These are phyloP conservation scores for Hecatera dysodea DNA, from an alignment of 2,888 invertebrate genomes.

Conservation along the genomic window DNA sequence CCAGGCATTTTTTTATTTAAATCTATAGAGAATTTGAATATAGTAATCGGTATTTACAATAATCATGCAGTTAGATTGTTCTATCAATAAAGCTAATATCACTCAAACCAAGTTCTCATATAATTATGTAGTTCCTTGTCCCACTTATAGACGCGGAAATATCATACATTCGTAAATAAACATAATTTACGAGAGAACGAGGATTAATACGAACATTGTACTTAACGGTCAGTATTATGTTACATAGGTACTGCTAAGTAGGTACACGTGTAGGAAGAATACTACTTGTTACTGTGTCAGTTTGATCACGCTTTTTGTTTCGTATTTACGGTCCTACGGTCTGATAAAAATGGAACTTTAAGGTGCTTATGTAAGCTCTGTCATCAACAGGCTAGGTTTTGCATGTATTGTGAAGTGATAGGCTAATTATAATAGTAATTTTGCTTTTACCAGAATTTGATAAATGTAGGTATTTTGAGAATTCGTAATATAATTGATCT, in stretches of 20 bases:
- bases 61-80: too few relatives aligned
- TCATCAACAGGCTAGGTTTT: too few relatives aligned
- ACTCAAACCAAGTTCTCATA: neutral
- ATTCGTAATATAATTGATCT: too few relatives aligned
- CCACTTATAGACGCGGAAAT: slow-evolving; percentile 5
- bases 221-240: slow-evolving; percentile 19
- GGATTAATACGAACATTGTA: slow-evolving; percentile 5
- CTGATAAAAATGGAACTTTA: neutral
- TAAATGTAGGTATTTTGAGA: too few relatives aligned
- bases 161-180: slow-evolving; percentile 5
- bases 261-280: neutral
- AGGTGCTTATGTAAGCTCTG: neutral
- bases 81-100: too few relatives aligned
- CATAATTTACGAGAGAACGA: slow-evolving; percentile 7
- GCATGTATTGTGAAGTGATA: too few relatives aligned
- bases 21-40: too few relatives aligned
- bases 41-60: too few relatives aligned
- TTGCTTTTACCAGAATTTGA: too few relatives aligned
- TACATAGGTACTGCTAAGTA: slow-evolving; percentile 14
- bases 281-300: neutral
- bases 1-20: too few relatives aligned
- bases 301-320: neutral
- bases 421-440: too few relatives aligned
- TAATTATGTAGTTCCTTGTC: neutral
- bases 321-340: neutral